Conservation (phyloP, 2,113 vertebrate genomes). For the Tragelaphus scriptus region DNA sequence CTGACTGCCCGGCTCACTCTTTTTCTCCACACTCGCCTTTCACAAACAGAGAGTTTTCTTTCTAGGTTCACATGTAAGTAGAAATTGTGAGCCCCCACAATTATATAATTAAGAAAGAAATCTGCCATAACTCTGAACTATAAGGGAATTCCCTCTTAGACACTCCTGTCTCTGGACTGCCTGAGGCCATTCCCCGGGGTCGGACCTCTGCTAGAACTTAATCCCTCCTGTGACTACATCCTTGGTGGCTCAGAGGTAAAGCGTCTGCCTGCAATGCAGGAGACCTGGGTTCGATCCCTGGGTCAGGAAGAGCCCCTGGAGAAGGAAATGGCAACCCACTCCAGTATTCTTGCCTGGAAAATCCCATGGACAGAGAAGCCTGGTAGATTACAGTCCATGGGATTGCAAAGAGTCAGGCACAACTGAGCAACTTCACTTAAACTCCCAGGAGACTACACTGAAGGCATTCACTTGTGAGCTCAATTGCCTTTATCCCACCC, state of each 20-base stretch:
- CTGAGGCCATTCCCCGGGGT: neutral
- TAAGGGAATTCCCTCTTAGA: neutral
- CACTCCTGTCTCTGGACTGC: neutral
- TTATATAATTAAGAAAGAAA: constrained; percentile 7
- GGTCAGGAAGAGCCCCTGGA: too few species aligned
- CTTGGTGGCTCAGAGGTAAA: too few species aligned
- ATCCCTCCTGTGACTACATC: neutral
- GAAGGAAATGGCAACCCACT: too few species aligned
- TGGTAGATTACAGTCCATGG: too few species aligned
- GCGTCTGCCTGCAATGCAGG: too few species aligned
- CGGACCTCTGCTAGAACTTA: neutral
- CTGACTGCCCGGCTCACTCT: neutral
- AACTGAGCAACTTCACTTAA: neutral
- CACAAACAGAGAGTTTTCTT: neutral
- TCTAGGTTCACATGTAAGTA: neutral
- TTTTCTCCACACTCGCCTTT: neutral
- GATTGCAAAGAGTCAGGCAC: too few species aligned
- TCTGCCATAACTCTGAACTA: neutral
- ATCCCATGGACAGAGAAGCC: too few species aligned
- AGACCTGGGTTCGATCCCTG: too few species aligned
- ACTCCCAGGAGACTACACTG: neutral
- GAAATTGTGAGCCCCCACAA: neutral
- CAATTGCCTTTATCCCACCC: neutral
- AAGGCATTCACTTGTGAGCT: neutral
- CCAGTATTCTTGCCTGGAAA: too few species aligned